These are phyloP conservation scores for Drosophila vallismaia DNA, from an alignment of 2,888 invertebrate species.

Conservation along the genomic window DNA sequence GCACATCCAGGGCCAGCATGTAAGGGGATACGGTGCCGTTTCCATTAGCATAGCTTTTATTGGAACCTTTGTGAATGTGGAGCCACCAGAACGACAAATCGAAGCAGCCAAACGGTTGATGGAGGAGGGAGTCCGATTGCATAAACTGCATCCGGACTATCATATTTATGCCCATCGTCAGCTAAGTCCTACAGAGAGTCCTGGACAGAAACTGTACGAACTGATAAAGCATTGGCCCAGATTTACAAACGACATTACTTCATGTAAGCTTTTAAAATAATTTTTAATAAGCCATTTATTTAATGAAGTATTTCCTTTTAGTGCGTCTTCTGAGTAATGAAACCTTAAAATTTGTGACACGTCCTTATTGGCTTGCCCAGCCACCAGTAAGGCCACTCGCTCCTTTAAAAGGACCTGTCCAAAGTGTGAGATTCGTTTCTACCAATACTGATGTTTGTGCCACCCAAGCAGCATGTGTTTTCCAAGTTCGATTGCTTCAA, in stretches of 20 bases:
- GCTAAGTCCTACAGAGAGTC: conserved; percentile 87
- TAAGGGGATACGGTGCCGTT: conserved; percentile 87
- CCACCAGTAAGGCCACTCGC: conserved; percentile 42
- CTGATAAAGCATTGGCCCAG: conserved; percentile 89
- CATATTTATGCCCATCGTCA: conserved; percentile 89
- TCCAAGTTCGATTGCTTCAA: conserved; percentile 86
- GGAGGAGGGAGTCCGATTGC: conserved; percentile 86
- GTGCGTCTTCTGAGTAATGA: conserved; percentile 61
- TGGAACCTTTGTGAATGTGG: conserved; percentile 87
- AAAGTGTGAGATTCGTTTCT: conserved; percentile 45
- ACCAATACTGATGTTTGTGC: conserved; percentile 44
- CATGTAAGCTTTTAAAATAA: conserved; percentile 44
- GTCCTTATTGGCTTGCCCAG: conserved; percentile 64
- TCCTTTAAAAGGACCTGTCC: conserved; percentile 42
- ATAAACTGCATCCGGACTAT: conserved; percentile 87
- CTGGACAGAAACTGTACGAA: conserved; percentile 87
- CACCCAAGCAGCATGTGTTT: conserved; percentile 84
- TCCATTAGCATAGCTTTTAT: conserved; percentile 91
- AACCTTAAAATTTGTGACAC: conserved; percentile 56
- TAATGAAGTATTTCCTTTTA: too few species aligned
- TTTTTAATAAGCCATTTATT: not conserved
- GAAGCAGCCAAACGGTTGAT: conserved; percentile 87
- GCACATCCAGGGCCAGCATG: conserved; percentile 88
- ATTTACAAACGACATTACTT: conserved; percentile 81
- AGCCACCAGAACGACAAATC: conserved; percentile 83